A percentile compares a stretch with the other conserved stretches of the same genome.
Conservation (phyloP, 2,797 vertebrate genomes). For the Cynodonichthys magdalenae region DNA sequence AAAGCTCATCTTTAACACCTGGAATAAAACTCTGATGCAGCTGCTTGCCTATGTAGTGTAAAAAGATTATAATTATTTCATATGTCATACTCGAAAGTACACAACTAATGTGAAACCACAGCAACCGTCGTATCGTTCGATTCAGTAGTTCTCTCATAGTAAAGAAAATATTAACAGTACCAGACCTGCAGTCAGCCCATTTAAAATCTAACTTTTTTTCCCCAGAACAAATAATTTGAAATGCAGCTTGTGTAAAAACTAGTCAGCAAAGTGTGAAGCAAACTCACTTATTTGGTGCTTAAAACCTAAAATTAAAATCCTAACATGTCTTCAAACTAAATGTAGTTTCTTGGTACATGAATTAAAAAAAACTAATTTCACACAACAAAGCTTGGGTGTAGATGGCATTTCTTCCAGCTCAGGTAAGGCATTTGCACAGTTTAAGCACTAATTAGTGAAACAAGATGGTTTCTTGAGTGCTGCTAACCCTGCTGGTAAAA, state of each 20-base stretch:
- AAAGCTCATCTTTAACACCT: not conserved
- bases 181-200: not conserved
- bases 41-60: conserved; percentile 15
- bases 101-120: conserved; percentile 6
- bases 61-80: conserved; percentile 1
- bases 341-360: not conserved
- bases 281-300: too few species aligned
- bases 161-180: not conserved
- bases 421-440: conserved; percentile 3
- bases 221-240: not conserved
- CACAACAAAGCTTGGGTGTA: not conserved
- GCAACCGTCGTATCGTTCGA: not conserved
- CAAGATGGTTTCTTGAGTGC: conserved; percentile 1
- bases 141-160: not conserved
- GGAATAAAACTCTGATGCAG: conserved; percentile 21
- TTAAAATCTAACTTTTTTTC: not conserved
- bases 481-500: conserved; percentile 11
- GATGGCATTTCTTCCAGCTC: not conserved
- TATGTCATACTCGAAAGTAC: conserved; percentile 13
- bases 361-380: not conserved
- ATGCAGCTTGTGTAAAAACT: not conserved
- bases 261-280: too few species aligned
- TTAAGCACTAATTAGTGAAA: conserved; percentile 6
- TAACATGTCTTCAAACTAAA: not conserved
- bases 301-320: not conserved